Evolutionary conservation across 2,113 vertebrate genomes (phyloP), one percentile per base, ranked within the genome.

Genomic region (Toxotes chatareus): DNA sequence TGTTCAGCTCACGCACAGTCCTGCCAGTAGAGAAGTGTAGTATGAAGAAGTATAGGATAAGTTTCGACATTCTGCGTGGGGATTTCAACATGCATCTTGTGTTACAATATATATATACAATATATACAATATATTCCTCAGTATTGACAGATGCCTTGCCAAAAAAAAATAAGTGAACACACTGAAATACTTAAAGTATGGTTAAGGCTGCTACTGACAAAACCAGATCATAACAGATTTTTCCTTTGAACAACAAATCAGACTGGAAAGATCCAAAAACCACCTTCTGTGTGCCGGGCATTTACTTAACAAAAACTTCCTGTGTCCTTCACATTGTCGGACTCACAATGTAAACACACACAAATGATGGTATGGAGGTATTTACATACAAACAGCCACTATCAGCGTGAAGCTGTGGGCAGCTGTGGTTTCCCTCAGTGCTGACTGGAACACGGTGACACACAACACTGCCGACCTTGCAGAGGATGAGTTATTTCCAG

Each of bases 321-420:
- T 46, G 19, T 64, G 80, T 78, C 72, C 84, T 89, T 90, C 70
- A 77, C 44, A 56, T 31, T 46, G 63, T 60, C 59, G 38, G 47
- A 42, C 71, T 64, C 73, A 59, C 65, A 70, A 56, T 31, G 51
- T 67, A 84, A 68, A 85, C 16, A 75, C 23, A 86, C 23, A 63
- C 64, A 79, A 42, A 69, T 55, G 69, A 65, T 7, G 49, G 31
- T 31, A 72, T 51, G 46, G 32, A 31, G 44, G 36, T 89, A 82
- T 89, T 93, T 92, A 92, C 64, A 93, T 73, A 67, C 82, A 92
- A 91, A 93, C 88, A 93, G 85, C 80, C 67, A 59, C 44, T 27
- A 83, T 64, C n/a, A 47, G 81, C 31, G 27, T 2, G 19, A 73
- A 66, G 61, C 65, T 76, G 49, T 81, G 70, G 61, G 55, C 44